phyloP scores from a whole-genome alignment of 2,113 vertebrate genomes.

The Promerops cafer region DNA sequence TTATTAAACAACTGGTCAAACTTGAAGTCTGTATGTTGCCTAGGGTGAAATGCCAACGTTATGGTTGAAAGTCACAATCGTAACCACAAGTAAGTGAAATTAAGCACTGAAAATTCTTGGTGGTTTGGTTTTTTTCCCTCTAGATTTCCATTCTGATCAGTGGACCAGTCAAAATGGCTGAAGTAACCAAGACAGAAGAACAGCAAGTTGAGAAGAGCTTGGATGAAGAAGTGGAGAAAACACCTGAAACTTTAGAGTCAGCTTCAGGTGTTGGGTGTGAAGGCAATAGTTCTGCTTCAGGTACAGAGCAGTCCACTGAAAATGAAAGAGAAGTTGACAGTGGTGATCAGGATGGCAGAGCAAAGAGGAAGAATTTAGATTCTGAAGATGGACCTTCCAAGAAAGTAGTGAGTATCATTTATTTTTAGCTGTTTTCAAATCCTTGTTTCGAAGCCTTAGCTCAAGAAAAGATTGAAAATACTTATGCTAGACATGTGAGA shows the following conservation, averaged over 20 bases:
- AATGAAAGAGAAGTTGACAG: neutral
- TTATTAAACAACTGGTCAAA: neutral
- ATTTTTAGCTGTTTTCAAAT: neutral
- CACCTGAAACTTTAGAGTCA: neutral
- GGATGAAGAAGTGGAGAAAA: slow-evolving; percentile 35
- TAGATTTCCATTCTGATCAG: slow-evolving; percentile 37
- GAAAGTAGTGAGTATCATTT: slow-evolving; percentile 46
- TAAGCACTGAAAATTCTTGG: neutral
- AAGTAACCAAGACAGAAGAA: slow-evolving; percentile 38
- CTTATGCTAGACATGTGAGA: neutral
- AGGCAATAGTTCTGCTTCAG: slow-evolving; percentile 8
- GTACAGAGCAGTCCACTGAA: neutral
- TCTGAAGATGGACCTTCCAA: slow-evolving; percentile 41
- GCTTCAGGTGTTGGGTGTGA: neutral
- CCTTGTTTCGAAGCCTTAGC: neutral
- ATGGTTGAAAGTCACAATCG: rapidly evolving
- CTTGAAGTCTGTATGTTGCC: neutral
- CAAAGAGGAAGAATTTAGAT: slow-evolving; percentile 18
- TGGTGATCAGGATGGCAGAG: neutral
- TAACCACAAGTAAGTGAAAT: neutral
- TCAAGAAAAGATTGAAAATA: neutral
- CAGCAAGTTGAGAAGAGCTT: slow-evolving; percentile 25
- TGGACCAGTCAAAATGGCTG: slow-evolving; percentile 52
- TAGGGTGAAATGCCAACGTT: neutral
- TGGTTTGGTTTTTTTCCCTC: neutral